Evolutionary conservation across 2,797 vertebrate species (phyloP).

Genomic region (Orientallactaga sibirica): DNA sequence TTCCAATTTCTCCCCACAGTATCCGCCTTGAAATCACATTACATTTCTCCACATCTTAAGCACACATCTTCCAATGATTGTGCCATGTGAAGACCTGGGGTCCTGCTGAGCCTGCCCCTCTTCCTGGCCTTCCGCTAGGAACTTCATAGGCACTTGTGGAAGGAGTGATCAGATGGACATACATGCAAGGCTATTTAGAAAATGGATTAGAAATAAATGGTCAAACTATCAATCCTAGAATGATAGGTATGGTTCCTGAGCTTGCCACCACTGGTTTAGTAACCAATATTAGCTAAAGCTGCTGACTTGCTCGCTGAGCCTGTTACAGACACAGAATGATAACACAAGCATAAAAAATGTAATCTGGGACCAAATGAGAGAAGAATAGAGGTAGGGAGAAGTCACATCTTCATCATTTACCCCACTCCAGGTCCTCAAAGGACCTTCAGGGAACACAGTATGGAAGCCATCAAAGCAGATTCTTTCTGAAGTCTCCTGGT

Average conservation of each 20-base stretch:
- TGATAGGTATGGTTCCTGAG: background rate
- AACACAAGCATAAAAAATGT: background rate
- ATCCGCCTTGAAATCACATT: background rate
- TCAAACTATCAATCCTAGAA: background rate
- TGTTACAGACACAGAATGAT: too few species aligned
- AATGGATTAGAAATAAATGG: background rate
- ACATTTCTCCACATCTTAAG: background rate
- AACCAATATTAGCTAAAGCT: background rate
- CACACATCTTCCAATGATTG: background rate
- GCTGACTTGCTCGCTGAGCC: background rate
- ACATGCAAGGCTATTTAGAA: background rate
- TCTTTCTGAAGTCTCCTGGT: background rate
- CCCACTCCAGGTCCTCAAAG: accelerated
- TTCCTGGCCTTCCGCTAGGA: background rate
- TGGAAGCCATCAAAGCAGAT: background rate
- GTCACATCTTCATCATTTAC: too few species aligned
- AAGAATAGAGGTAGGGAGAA: background rate
- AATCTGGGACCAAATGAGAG: background rate
- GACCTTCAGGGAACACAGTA: background rate
- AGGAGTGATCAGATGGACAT: background rate
- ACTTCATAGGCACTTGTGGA: background rate
- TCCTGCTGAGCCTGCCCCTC: background rate
- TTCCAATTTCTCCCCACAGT: background rate
- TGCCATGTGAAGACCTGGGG: background rate
- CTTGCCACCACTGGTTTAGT: background rate